These are phyloP conservation scores for Calephelis nemesis DNA, from an alignment of 1,140 invertebrate species.

Conservation along the genomic window DNA sequence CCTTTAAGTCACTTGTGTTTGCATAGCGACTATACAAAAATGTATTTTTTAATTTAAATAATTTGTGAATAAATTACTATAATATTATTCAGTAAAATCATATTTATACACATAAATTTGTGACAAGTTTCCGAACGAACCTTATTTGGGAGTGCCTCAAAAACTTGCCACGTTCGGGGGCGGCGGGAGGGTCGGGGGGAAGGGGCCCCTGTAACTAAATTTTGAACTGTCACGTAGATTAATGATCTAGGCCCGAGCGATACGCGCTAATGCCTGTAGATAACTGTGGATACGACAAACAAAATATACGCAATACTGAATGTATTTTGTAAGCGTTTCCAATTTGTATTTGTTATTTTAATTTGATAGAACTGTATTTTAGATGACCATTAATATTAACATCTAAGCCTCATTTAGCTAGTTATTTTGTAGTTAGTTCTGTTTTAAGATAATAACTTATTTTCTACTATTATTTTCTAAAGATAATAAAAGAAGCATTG, in stretches of 20 bases:
- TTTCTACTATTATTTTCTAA: too few species aligned
- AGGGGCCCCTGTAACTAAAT: slow-evolving; percentile 76
- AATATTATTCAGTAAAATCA: not conserved
- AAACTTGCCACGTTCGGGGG: slow-evolving; percentile 45
- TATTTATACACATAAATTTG: slow-evolving; percentile 21
- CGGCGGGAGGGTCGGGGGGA: slow-evolving; percentile 32
- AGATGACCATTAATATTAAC: too few species aligned
- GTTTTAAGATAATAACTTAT: too few species aligned
- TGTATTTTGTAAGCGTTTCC: slow-evolving; percentile 1
- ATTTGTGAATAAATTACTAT: too few species aligned
- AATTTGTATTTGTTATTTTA: not conserved
- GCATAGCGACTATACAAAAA: too few species aligned
- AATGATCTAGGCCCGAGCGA: slow-evolving; percentile 75
- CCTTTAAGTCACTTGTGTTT: too few species aligned
- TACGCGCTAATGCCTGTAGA: slow-evolving; percentile 71
- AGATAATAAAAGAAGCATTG: too few species aligned
- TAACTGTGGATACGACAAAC: slow-evolving; percentile 60
- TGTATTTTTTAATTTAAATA: too few species aligned
- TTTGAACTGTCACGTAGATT: slow-evolving; percentile 79
- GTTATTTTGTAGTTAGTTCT: too few species aligned
- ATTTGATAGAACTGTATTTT: too few species aligned
- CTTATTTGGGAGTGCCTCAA: slow-evolving; percentile 41
- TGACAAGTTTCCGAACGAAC: slow-evolving; percentile 31
- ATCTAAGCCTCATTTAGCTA: too few species aligned
- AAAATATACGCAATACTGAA: not conserved